These are phyloP conservation scores for Zosterops borbonicus DNA, from an alignment of 2,113 vertebrate genomes.

Conservation along the genomic window DNA sequence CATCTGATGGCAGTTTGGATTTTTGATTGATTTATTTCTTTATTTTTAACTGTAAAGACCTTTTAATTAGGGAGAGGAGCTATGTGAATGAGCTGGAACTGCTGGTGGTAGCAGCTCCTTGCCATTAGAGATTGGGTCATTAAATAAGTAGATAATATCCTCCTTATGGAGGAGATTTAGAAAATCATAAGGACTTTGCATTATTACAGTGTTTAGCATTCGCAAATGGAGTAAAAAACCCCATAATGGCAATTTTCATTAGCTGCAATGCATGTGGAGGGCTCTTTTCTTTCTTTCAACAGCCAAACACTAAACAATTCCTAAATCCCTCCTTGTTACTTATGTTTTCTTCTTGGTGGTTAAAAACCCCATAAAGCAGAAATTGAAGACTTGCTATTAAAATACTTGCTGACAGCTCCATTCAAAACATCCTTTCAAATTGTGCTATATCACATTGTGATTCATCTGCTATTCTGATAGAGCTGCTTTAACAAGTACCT, in stretches of 20 bases:
- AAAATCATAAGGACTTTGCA: slow-evolving; percentile 62
- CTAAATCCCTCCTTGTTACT: slow-evolving; percentile 45
- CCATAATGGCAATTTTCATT: slow-evolving; percentile 60
- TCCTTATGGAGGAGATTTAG: slow-evolving; percentile 66
- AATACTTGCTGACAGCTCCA: slow-evolving; percentile 42
- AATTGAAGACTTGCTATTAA: slow-evolving; percentile 65
- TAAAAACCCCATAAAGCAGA: slow-evolving; percentile 49
- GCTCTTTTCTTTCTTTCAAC: slow-evolving; percentile 49
- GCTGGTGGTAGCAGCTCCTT: slow-evolving; percentile 40
- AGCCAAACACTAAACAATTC: slow-evolving; percentile 46
- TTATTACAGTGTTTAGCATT: slow-evolving; percentile 60
- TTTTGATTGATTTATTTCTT: slow-evolving; percentile 31
- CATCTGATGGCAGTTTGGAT: background rate
- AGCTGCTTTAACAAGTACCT: slow-evolving; percentile 17
- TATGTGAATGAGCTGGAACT: slow-evolving; percentile 17
- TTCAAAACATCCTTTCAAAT: slow-evolving; percentile 66
- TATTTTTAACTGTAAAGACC: slow-evolving; percentile 38
- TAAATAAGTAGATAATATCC: slow-evolving; percentile 69
- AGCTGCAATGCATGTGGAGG: slow-evolving; percentile 43
- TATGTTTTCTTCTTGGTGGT: slow-evolving; percentile 42
- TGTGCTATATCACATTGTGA: background rate
- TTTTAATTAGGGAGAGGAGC: slow-evolving; percentile 49
- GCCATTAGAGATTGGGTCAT: slow-evolving; percentile 38
- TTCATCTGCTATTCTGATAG: slow-evolving; percentile 29
- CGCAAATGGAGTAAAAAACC: slow-evolving; percentile 11